Conservation (phyloP, 2,797 vertebrate species). For the Dermochelys coriacea region DNA sequence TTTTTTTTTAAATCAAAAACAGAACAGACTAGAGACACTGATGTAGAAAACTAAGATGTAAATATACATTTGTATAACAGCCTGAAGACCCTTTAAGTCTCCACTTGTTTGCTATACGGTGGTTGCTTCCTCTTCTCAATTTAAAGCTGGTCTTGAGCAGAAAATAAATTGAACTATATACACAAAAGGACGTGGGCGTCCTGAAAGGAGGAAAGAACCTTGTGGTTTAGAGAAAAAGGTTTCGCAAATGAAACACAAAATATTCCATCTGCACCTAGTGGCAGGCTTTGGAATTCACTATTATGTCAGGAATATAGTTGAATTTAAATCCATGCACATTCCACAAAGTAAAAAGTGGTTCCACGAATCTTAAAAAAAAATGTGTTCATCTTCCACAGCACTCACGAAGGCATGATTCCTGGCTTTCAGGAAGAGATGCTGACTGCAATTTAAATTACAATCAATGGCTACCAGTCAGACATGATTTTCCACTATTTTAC, state of each 20-base stretch:
- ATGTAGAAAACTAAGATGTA: neutral
- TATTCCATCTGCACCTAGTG: neutral
- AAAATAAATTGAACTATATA: neutral
- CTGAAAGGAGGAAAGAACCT: neutral
- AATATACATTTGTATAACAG: neutral
- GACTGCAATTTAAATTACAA: neutral
- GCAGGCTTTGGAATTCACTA: neutral
- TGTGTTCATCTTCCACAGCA: neutral
- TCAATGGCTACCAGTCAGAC: neutral
- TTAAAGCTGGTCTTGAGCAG: neutral
- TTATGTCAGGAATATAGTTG: neutral
- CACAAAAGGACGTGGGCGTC: neutral
- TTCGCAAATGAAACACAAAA: neutral
- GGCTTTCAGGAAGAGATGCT: neutral
- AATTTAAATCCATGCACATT: neutral
- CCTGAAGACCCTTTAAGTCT: neutral
- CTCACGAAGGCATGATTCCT: neutral
- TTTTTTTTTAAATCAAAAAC: neutral
- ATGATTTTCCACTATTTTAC: neutral
- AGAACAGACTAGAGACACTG: neutral
- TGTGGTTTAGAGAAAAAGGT: neutral
- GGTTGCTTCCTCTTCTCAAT: constrained; percentile 2
- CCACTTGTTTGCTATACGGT: neutral
- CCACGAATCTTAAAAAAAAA: neutral
- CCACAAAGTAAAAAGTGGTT: neutral